Base-by-base conservation (phyloP, 2,113 vertebrate genomes). In the Prietella phreatophila region DNA sequence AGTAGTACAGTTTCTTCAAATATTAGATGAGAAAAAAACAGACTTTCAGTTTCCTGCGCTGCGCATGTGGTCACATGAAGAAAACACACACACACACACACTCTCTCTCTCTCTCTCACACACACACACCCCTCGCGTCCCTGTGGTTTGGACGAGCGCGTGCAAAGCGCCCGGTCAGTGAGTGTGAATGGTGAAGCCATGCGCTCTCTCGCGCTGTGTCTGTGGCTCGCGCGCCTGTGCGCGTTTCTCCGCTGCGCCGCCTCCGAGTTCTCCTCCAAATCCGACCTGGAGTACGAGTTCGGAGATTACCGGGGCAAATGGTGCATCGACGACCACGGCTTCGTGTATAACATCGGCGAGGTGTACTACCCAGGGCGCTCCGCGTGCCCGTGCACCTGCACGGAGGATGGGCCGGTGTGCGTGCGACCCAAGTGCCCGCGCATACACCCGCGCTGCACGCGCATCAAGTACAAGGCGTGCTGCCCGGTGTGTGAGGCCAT, bases 331-430 rank as follows among this genome's bases (percentile, higher is more conserved):
- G 94, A 95, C 61, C 93, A 95, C 87, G 95, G 96, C 0, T 95
- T 95, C 67, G 96, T 96, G 2, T 95, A 95, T 87, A 90, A 81
- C 42, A 93, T 96, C 88, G 96, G 95, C 10, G 94, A 95, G 85
- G 90, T 93, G 0, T 96, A 94, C 61, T 93, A 93, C 88, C 96
- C 96, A 33, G 93, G 94, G 50, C 89, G 93, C 50, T 47, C 91
- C 4, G 93, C 94, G 11, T 96, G 96, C 30, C 96, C 96, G 3
- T 96, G 96, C 93, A 95, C 94, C 71, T 96, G 96, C 91, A 96
- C 96, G 20, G 94, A 90, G 50, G 93, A 95, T 82, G 96, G 96
- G 0, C 96, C 96, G 0, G 92, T 96, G 69, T 96, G 96, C 91
- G 78, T 93, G 33, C 92, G 92, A 36, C 94, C 95, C 60, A 93